Conservation (phyloP, 2,888 invertebrate species). For the Agrotis puta region DNA sequence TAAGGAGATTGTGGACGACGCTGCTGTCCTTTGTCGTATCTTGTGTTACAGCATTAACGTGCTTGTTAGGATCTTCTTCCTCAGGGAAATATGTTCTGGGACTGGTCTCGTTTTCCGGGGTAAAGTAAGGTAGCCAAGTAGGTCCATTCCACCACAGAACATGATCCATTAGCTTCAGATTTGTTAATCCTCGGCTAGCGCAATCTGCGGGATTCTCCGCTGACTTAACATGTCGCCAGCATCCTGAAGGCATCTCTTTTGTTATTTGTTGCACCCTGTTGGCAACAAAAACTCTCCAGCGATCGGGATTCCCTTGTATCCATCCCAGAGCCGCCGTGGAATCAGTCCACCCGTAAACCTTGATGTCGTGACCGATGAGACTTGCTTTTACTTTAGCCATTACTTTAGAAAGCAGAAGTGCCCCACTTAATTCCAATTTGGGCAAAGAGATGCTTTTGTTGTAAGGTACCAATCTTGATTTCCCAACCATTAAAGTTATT, state of each 20-base stretch:
- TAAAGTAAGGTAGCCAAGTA: not conserved
- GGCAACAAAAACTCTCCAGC: not conserved
- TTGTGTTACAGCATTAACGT: not conserved
- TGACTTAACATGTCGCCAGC: slow-evolving; percentile 30
- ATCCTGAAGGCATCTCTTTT: not conserved
- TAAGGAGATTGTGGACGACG: not conserved
- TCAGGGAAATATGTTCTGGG: not conserved
- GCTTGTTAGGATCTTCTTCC: not conserved
- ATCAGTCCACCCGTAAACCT: slow-evolving; percentile 1
- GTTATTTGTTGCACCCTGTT: not conserved
- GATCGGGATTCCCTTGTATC: not conserved
- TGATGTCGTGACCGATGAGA: not conserved
- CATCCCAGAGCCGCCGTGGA: not conserved
- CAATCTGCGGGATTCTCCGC: slow-evolving; percentile 52
- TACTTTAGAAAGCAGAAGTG: not conserved
- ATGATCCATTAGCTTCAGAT: not conserved
- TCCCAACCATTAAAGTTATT: slow-evolving; percentile 1
- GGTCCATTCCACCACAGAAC: slow-evolving; percentile 14
- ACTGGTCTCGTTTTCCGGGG: not conserved
- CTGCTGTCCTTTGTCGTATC: slow-evolving; percentile 1
- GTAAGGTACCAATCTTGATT: slow-evolving; percentile 1
- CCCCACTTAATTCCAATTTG: slow-evolving; percentile 3
- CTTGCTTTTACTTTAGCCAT: not conserved
- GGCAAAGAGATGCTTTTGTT: not conserved
- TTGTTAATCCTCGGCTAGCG: slow-evolving; percentile 42